These are phyloP conservation scores for Hermaeophaga mercurialis DNA, from an alignment of 2,888 invertebrate species.

Conservation along the genomic window DNA sequence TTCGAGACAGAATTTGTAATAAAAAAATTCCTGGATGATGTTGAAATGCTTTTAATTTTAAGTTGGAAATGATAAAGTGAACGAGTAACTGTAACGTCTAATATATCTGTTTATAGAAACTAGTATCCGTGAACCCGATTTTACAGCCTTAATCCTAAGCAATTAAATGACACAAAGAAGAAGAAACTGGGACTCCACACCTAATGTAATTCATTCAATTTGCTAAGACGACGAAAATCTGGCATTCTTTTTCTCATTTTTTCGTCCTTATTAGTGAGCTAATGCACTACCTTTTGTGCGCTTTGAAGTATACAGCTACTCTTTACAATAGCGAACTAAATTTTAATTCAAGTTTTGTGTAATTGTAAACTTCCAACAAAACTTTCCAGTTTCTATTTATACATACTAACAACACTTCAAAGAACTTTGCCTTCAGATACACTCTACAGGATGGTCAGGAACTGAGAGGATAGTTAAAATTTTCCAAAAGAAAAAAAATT, in stretches of 20 bases:
- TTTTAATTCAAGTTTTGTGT: conserved; percentile 18
- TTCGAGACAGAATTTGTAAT: too few species aligned
- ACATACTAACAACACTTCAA: conserved; percentile 16
- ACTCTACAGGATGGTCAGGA: not conserved
- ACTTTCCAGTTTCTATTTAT: conserved; percentile 8
- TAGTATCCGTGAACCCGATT: not conserved
- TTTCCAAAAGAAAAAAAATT: too few species aligned
- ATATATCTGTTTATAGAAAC: not conserved
- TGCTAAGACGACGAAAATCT: conserved; percentile 20
- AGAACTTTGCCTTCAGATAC: not conserved
- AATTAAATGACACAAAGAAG: conserved; percentile 22
- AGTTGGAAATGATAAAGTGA: too few species aligned
- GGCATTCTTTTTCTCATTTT: conserved; percentile 20
- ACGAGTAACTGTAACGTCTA: too few species aligned
- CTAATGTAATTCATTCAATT: conserved; percentile 26
- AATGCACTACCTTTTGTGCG: conserved; percentile 24
- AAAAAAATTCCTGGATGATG: too few species aligned
- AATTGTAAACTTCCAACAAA: conserved; percentile 18
- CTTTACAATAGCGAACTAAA: conserved; percentile 20
- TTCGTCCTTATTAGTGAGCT: conserved; percentile 23
- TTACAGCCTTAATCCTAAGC: conserved; percentile 15
- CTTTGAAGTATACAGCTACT: conserved; percentile 21
- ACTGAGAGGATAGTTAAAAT: too few species aligned
- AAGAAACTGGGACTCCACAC: conserved; percentile 10
- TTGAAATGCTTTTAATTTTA: too few species aligned